A percentile compares a stretch with the other conserved stretches of the same genome.
These are phyloP conservation scores for Acronicta psi DNA, from an alignment of 2,888 invertebrate genomes.

Conservation along the genomic window DNA sequence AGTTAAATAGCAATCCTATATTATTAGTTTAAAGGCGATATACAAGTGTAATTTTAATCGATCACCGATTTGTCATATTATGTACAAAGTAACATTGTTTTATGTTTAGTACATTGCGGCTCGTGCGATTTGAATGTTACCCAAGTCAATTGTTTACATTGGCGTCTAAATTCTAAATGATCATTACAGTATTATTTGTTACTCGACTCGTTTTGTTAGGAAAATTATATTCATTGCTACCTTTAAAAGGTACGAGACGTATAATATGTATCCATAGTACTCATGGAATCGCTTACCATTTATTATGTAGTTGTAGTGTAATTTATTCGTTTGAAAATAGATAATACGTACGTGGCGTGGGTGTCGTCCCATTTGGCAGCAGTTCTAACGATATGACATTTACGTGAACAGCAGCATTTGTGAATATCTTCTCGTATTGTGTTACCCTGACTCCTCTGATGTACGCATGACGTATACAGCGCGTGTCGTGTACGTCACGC, in stretches of 20 bases:
- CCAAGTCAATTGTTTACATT: constrained; percentile 36
- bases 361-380: constrained; percentile 1
- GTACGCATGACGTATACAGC: not conserved
- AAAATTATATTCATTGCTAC: constrained; percentile 27
- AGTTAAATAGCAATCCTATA: constrained; percentile 25
- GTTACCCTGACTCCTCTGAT: not conserved
- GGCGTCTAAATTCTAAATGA: constrained; percentile 46
- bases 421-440: not conserved
- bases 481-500: not conserved
- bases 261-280: constrained; percentile 17
- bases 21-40: constrained; percentile 9
- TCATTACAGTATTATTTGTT: constrained; percentile 49
- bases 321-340: constrained; percentile 31
- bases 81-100: constrained; percentile 44
- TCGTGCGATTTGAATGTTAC: constrained; percentile 29
- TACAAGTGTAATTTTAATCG: constrained; percentile 13
- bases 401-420: not conserved
- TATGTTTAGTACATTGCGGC: constrained; percentile 20
- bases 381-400: not conserved
- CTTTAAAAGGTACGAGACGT: constrained; percentile 34
- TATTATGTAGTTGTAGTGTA: constrained; percentile 40
- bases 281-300: constrained; percentile 38
- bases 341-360: constrained; percentile 3
- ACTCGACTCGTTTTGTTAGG: constrained; percentile 31
- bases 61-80: constrained; percentile 43